Evolutionary conservation across 2,888 invertebrate species (phyloP), one percentile per base, ranked within the genome.

Genomic region (Drosophila maculinotata): DNA sequence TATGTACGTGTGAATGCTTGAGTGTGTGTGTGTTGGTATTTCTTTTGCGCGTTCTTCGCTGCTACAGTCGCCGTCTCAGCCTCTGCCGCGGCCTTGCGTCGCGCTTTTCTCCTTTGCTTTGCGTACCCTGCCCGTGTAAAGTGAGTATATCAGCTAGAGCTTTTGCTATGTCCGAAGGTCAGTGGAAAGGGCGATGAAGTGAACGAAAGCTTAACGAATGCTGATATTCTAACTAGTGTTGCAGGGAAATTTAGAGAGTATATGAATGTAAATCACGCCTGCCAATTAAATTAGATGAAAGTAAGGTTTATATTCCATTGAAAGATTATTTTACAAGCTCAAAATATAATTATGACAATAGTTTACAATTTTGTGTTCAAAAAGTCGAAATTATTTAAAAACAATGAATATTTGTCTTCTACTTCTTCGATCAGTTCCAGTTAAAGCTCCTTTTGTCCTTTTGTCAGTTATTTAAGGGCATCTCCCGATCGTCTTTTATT

Each of bases 21-120:
- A 62, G 48, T 74, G 38, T 33, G 12, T 53, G 36, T 71, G 60
- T 53, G 47, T 44, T 70, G 71, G 59, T 72, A 73, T 73, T 74
- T 74, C 73, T 74, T 77, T 67, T 72, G 51, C 74, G 68, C 63
- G 62, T 62, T 72, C 66, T 76, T 58, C 62, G 49, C 57, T 68
- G 69, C 52, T 54, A 30, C 45, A 44, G 44, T 59, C 54, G 41
- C 54, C 36, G 70, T 60, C 47, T 69, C 66, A 47, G 56, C 53
- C 58, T 54, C 67, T 36, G 63, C 72, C 42, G 33, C 69, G 79
- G 75, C 79, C 75, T 76, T 76, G 75, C 79, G 69, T 60, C 53
- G 75, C 79, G 62, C 74, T 72, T 77, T 75, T 75, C 74, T 77
- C 74, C 75, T 77, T 71, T 66, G 48, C 69, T 65, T 67, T 42